Conservation (phyloP, 1,140 invertebrate species). For the Chrysopa pallens region DNA sequence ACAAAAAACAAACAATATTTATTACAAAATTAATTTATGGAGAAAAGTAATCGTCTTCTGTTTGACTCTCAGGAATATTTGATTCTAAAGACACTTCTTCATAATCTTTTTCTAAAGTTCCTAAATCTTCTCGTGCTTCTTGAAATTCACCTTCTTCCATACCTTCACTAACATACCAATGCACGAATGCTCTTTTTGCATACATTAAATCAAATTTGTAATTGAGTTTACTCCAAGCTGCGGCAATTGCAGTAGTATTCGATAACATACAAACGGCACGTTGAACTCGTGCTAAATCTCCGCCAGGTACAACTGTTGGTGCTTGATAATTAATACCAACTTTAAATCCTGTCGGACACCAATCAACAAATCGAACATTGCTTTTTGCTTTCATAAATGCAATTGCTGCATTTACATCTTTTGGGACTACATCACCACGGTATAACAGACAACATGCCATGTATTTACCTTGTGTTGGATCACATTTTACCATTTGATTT, state of each 20-base stretch:
- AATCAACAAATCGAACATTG: conserved; percentile 48
- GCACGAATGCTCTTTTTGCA: conserved; percentile 53
- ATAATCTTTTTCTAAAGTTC: conserved; percentile 59
- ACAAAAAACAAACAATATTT: background rate
- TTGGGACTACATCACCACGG: conserved; percentile 35
- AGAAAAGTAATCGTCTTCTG: background rate
- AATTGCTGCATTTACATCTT: conserved; percentile 56
- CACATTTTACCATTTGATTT: conserved; percentile 53
- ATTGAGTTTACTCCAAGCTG: conserved; percentile 50
- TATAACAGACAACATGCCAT: conserved; percentile 59
- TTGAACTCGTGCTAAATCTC: conserved; percentile 43
- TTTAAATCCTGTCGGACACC: conserved; percentile 54
- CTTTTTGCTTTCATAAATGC: conserved; percentile 64
- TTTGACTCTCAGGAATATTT: background rate
- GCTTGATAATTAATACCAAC: conserved; percentile 57
- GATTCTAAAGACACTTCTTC: conserved; percentile 31
- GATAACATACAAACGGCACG: conserved; percentile 48
- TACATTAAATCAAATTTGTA: conserved; percentile 75
- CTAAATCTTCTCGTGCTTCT: conserved; percentile 71
- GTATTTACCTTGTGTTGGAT: conserved; percentile 43
- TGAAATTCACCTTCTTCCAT: conserved; percentile 69
- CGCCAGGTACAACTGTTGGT: conserved; percentile 50
- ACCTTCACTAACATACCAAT: conserved; percentile 62
- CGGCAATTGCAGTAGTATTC: conserved; percentile 47
- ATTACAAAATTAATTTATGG: background rate